A percentile compares a stretch with the other conserved stretches of the same genome.
Evolutionary conservation across 1,140 invertebrate genomes (phyloP).

Genomic region (Nephotettix cincticeps): DNA sequence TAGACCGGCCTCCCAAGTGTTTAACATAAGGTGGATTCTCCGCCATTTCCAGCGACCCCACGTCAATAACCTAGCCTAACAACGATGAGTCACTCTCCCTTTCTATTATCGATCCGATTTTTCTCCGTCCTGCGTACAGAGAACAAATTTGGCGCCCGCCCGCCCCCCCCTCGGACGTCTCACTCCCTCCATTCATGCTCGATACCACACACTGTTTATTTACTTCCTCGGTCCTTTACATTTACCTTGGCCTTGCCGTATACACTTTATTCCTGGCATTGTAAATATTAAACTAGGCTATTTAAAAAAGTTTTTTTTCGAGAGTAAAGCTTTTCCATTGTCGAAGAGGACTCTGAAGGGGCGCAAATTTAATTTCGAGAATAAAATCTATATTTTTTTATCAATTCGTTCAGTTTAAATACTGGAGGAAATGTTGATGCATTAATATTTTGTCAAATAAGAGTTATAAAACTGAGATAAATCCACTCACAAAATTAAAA

Average conservation of each 20-base stretch:
- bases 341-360: no score
- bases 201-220: background rate
- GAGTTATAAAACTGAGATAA: no score
- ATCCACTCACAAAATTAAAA: no score
- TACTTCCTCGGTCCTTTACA: background rate
- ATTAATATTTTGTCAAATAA: no score
- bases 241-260: background rate
- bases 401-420: no score
- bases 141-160: background rate
- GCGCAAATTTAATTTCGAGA: no score
- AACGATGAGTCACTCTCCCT: constrained; percentile 24
- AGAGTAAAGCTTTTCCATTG: no score
- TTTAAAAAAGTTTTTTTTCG: no score
- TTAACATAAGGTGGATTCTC: no score
- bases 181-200: constrained; percentile 9
- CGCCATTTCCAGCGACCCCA: background rate
- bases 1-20: no score
- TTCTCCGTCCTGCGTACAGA: constrained; percentile 21
- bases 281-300: background rate
- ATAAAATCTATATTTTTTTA: no score
- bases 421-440: no score
- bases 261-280: background rate
- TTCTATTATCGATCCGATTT: constrained; percentile 27
- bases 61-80: constrained; percentile 30
- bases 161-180: background rate